These are phyloP conservation scores for Halcyon leucocephala DNA, from an alignment of 2,797 vertebrate species.

Conservation along the genomic window DNA sequence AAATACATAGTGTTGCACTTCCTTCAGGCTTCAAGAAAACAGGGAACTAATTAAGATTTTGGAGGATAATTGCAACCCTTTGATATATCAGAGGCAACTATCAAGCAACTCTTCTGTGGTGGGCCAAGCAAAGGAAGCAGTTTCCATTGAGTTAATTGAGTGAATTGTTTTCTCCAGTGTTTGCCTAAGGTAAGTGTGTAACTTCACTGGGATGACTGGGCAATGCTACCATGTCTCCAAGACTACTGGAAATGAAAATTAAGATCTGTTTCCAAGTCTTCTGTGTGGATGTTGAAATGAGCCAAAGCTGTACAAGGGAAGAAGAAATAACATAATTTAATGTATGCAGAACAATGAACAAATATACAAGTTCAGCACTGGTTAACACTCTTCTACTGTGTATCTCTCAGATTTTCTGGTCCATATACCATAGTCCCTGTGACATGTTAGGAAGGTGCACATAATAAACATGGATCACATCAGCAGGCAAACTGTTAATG, in stretches of 20 bases:
- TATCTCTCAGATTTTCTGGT: not conserved
- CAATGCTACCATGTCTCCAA: not conserved
- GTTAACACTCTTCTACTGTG: not conserved
- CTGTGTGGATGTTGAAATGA: not conserved
- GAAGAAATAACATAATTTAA: not conserved
- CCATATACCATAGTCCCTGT: not conserved
- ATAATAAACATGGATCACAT: not conserved
- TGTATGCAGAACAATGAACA: not conserved
- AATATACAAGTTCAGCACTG: not conserved
- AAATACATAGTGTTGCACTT: not conserved
- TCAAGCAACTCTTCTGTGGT: too few relatives aligned
- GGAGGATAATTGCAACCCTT: not conserved
- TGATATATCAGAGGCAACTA: not conserved
- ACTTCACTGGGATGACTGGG: not conserved
- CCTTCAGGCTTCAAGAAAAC: not conserved
- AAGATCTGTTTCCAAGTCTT: not conserved
- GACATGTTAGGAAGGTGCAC: not conserved
- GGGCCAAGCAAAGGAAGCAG: too few relatives aligned
- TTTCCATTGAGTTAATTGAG: not conserved
- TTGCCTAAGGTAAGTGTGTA: not conserved
- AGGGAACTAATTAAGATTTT: not conserved
- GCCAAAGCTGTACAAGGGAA: not conserved
- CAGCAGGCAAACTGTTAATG: not conserved
- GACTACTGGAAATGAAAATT: not conserved
- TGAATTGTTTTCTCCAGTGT: not conserved